Percentiles rank a stretch among this genome's conserved stretches.
Conservation (phyloP, 2,888 invertebrate genomes). For the Chloroclystis v-ata region DNA sequence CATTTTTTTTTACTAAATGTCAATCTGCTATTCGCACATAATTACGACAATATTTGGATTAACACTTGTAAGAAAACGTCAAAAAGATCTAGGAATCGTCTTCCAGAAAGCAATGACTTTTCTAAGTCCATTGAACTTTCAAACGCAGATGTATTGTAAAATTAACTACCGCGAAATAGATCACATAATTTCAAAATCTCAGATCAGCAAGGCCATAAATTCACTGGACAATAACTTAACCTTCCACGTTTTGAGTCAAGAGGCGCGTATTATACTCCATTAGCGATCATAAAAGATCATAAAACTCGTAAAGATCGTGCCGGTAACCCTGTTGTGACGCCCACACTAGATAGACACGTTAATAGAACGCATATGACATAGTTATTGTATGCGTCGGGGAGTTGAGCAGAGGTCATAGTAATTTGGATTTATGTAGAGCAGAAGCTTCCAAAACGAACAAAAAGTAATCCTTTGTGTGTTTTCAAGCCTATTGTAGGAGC, state of each 20-base stretch:
- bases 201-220: conserved; percentile 25
- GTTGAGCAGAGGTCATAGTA: conserved; percentile 13
- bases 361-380: conserved; percentile 29
- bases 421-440: conserved; percentile 21
- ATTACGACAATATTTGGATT: too few relatives aligned
- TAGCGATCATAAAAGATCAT: conserved; percentile 56
- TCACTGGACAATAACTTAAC: conserved; percentile 45
- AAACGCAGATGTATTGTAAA: conserved; percentile 6
- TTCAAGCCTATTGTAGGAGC: neutral
- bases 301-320: conserved; percentile 49
- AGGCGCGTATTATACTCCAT: conserved; percentile 56
- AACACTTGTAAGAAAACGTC: too few relatives aligned
- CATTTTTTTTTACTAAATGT: too few relatives aligned
- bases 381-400: conserved; percentile 19
- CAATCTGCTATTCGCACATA: too few relatives aligned
- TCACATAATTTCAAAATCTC: conserved; percentile 16
- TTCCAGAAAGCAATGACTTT: conserved; percentile 23
- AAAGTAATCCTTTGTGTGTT: conserved; percentile 6
- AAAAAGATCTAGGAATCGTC: too few relatives aligned
- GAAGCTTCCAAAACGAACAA: conserved; percentile 10
- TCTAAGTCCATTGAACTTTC: conserved; percentile 24
- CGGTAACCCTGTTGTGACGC: conserved; percentile 37
- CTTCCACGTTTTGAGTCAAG: conserved; percentile 45
- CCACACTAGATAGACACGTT: conserved; percentile 32
- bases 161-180: conserved; percentile 4